Base-by-base conservation (phyloP, 2,888 invertebrate genomes). In the Acrocera orbiculus region DNA sequence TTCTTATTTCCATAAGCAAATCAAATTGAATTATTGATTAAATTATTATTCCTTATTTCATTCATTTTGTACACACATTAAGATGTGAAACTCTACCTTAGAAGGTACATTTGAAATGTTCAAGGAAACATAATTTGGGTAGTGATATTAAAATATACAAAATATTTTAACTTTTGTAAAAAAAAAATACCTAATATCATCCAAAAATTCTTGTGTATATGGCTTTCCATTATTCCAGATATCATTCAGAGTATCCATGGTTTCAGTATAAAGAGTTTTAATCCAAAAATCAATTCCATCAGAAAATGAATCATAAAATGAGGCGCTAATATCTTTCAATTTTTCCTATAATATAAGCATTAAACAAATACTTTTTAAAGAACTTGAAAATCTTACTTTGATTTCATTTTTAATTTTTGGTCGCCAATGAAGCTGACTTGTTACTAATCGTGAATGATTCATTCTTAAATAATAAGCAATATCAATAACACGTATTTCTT, bases 401-500 rank as follows among this genome's bases (percentile, higher is more conserved):
- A 76, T 46, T 41, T 76, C 75, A 3, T 53, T 48, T 46, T 70
- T 73, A 16, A 85, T 69, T 42, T 76, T 70, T 1, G 83, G 81
- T 15, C 83, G 66, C 86, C 86, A 87, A 37, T 70, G 65, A 15
- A 85, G 61, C n/a, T 70, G 72, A 38, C 83, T 81, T 2, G 81
- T 81, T 10, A 87, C 64, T 2, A 86, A 63, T 23, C 83, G 66
- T 0, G 86, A 86, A 52, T 86, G 85, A 59, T 87, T 87, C 44
- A 87, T 67, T 16, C 76, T 70, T 28, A 85, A 61, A 53, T 78
- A 83, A 15, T 81, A 83, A 4, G 76, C 70, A 15, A 85, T 60
- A 55, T 86, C 86, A 4, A 76, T 73, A 26, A 83, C 70, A 3
- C 70, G 67, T 44, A 80, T 73, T 53, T 83, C 81, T 42, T 83